Evolutionary conservation across 2,113 vertebrate genomes (phyloP), one percentile per base, ranked within the genome.

Genomic region (Archocentrus centrarchus): DNA sequence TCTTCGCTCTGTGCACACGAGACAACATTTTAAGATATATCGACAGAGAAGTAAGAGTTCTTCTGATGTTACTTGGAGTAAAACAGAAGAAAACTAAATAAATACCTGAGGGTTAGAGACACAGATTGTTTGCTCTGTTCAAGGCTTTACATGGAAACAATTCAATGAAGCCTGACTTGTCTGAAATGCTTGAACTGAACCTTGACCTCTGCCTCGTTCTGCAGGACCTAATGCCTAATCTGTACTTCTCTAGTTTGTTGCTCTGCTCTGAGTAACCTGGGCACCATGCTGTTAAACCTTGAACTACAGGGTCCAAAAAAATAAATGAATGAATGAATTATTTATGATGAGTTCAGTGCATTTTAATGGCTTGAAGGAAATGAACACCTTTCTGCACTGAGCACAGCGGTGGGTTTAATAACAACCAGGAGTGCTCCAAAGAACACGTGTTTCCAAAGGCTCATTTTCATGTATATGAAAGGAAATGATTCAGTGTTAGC

Each of bases 1-100:
- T 99, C 98, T 92, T 99, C 98, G 75, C 98, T 99, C 98, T 99
- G 92, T 1, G 64, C 4, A 7, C 37, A 55, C 1, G 1, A 47
- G 14, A 50, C 77, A 39, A 20, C 11, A 20, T 14, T 9, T 41
- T 27, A 60, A 32, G 44, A 13, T 20, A 0, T 2, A 3, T 35
- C 11, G 47, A 17, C 10, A 1, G 27, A 53, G 1, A 53, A 55
- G 8, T 32, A 27, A 0, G 1, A 24, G 20, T 35, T 2, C 17
- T 53, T 32, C 27, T 73, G 68, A 0, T 55, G 47, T 27, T 53
- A 73, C 66, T 1, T 32, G 17, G 1, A 73, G 24, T 70, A 47
- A 53, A 73, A 14, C 0, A 20, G 32, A 73, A 1, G 0, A 32
- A 30, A 53, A 70, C 0, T 30, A 18, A 18, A 27, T 30, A 30